phyloP scores from a whole-genome alignment of 2,888 invertebrate species.

The Siphonodentalium dalli region DNA sequence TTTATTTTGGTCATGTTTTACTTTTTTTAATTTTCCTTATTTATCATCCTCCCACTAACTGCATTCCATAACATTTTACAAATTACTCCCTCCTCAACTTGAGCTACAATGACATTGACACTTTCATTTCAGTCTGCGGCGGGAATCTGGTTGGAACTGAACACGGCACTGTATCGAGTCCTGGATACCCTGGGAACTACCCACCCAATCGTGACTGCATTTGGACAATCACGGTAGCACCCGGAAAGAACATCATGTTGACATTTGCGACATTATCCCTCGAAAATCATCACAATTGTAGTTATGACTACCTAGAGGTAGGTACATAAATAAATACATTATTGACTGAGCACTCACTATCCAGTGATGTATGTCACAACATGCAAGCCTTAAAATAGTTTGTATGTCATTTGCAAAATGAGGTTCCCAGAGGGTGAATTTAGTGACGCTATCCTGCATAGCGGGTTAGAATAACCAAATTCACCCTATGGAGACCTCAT shows the following conservation, averaged over 20 bases:
- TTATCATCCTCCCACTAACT: too few relatives aligned
- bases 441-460: too few relatives aligned
- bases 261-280: constrained; percentile 73
- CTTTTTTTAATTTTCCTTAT: too few relatives aligned
- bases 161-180: constrained; percentile 82
- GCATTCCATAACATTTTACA: too few relatives aligned
- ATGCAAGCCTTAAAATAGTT: too few relatives aligned
- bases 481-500: too few relatives aligned
- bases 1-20: too few relatives aligned
- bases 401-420: too few relatives aligned
- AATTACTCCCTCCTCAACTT: too few relatives aligned
- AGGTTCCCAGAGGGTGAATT: too few relatives aligned
- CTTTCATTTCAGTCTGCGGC: constrained; percentile 70
- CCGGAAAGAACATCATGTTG: constrained; percentile 80
- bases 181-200: constrained; percentile 86
- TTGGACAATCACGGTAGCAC: constrained; percentile 76
- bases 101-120: too few relatives aligned
- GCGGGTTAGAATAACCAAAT: too few relatives aligned
- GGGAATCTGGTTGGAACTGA: constrained; percentile 68
- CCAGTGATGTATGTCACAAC: neutral
- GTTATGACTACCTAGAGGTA: constrained; percentile 70
- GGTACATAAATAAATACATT: constrained; percentile 1
- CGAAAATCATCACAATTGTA: constrained; percentile 66
- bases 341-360: neutral
- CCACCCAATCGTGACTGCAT: constrained; percentile 83